Base-by-base conservation (phyloP, 2,797 vertebrate genomes). In the Limosa lapponica region DNA sequence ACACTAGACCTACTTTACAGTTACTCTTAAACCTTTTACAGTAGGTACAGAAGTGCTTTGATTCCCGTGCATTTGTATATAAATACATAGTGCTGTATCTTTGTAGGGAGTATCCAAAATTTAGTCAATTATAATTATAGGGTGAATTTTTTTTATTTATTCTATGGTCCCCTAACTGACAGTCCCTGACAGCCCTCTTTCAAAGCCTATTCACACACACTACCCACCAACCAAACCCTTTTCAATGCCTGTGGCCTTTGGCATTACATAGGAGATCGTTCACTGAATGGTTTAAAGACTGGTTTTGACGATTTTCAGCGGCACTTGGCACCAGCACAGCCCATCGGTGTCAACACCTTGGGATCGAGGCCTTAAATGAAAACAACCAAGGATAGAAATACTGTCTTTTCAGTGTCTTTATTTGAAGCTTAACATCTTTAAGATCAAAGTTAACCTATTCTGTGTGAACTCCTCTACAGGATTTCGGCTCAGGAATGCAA, bases 391-490 rank as follows among this genome's bases (percentile, higher is more conserved):
- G 30, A 62, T 73, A 58, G 36, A 74, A 87, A 52, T 12, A 6
- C 11, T 0, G 0, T 25, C 39, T 90, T 64, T 77, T 87, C 48
- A 49, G 19, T 65, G 81, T 51, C 65, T 74, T 77, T 59, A 70
- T 77, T 73, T 93, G 73, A 88, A 93, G n/a, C 3, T 13, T 37
- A 83, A 78, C 8, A 6, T 37, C 52, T 82, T 87, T 67, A 80
- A 89, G 66, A 96, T 90, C 86, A 96, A 94, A 95, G 85, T 46
- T 49, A 93, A n/a, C 25, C 11, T 88, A 82, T 87, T 93, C 65
- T 89, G 32, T 94, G 34, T 93, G 89, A 90, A 83, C n/a, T 81
- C 24, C 34, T 71, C 49, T 67, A 15, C 41, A 67, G n/a, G 25
- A 71, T 86, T 95, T 65, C 46, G 70, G 24, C 43, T 65, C 43